Conservation (phyloP, 2,113 vertebrate species). For the Ahaetulla prasina region DNA sequence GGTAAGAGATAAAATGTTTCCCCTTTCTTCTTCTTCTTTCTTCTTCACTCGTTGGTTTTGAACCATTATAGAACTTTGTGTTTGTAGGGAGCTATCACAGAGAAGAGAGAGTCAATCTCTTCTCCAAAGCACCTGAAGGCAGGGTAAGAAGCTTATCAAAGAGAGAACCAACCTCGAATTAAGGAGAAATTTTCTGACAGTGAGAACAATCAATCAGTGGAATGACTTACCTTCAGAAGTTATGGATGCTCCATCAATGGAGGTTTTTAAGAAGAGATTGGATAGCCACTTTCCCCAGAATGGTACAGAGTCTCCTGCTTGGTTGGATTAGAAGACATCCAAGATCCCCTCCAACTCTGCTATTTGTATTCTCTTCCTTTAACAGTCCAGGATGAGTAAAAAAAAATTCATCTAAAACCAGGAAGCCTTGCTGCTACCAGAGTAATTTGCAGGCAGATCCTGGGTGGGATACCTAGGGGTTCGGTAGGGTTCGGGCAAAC, state of each 20-base stretch:
- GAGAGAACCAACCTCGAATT: neutral
- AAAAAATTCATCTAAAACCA: neutral
- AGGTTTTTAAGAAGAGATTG: neutral
- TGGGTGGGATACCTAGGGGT: neutral
- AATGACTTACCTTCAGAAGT: neutral
- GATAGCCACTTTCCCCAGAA: neutral
- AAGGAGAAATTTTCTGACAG: neutral
- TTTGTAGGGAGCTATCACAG: neutral
- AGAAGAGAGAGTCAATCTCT: neutral
- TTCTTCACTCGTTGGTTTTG: neutral
- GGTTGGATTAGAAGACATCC: neutral
- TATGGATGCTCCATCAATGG: neutral
- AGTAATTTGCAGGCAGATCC: neutral
- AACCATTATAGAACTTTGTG: neutral
- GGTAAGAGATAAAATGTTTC: neutral
- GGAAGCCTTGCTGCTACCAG: neutral
- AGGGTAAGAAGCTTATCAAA: neutral
- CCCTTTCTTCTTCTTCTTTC: neutral
- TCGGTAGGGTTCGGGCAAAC: no score
- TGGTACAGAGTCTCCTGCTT: neutral
- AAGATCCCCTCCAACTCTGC: neutral
- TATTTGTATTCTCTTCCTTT: neutral
- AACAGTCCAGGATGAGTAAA: neutral
- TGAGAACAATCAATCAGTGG: neutral
- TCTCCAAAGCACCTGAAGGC: neutral